These are phyloP conservation scores for Dicycla oo DNA, from an alignment of 2,888 invertebrate species.

Conservation along the genomic window DNA sequence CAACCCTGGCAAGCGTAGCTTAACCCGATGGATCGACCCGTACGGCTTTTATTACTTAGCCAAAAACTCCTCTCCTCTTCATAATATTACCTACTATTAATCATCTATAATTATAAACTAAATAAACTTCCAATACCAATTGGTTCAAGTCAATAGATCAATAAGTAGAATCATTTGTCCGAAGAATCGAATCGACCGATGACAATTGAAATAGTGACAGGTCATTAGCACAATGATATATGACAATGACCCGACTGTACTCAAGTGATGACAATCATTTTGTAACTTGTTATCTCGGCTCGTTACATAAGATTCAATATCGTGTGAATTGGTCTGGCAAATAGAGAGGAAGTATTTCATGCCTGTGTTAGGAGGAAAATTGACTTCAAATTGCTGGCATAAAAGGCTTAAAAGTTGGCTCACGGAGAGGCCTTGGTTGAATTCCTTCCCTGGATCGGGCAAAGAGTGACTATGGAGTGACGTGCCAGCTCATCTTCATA, in stretches of 20 bases:
- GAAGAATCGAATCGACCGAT: neutral
- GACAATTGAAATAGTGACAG: conserved; percentile 21
- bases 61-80: too few species aligned
- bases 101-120: neutral
- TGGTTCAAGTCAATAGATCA: conserved; percentile 4
- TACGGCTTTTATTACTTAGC: too few species aligned
- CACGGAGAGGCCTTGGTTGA: neutral
- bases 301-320: conserved; percentile 11
- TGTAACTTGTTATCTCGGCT: neutral
- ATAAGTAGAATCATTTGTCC: conserved; percentile 5
- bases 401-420: neutral
- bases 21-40: too few species aligned
- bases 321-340: conserved; percentile 1
- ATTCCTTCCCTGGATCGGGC: neutral
- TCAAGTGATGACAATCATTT: conserved; percentile 26
- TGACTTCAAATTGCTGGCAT: too few species aligned
- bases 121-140: neutral
- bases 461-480: too few species aligned
- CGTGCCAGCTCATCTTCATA: too few species aligned
- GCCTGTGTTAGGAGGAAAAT: neutral
- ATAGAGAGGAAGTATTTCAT: conserved; percentile 5
- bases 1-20: too few species aligned
- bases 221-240: conserved; percentile 24
- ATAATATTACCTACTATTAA: too few species aligned
- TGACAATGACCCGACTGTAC: conserved; percentile 32